A percentile compares a stretch with the other conserved stretches of the same genome.
Conservation (phyloP, 1,140 invertebrate genomes). For the Zaprionus ghesquierei region DNA sequence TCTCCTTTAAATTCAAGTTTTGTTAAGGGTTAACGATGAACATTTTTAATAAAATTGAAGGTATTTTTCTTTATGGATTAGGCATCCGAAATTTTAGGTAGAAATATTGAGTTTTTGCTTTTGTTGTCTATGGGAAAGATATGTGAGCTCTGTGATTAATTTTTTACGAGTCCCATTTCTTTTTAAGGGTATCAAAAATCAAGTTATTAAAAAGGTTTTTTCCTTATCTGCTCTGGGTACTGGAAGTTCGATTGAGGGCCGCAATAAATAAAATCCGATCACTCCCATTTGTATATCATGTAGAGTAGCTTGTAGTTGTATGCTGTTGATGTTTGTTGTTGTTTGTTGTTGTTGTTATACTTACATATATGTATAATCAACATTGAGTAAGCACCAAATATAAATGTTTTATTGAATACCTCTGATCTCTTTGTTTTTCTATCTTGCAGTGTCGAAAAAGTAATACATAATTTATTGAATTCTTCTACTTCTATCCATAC, state of each 20-base stretch:
- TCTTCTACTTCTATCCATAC: slow-evolving; percentile 45
- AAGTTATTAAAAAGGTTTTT: not conserved
- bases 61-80: not conserved
- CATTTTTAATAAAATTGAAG: slow-evolving; percentile 4
- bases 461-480: slow-evolving; percentile 64
- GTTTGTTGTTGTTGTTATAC: not conserved
- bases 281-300: not conserved
- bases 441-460: slow-evolving; percentile 80
- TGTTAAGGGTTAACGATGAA: not conserved
- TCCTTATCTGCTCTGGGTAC: not conserved
- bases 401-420: slow-evolving; percentile 58
- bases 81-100: not conserved
- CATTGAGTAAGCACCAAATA: not conserved
- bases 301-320: slow-evolving; percentile 2
- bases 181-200: not conserved
- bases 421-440: slow-evolving; percentile 65
- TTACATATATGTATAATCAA: no score
- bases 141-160: not conserved
- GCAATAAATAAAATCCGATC: not conserved
- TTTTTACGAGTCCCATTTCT: not conserved
- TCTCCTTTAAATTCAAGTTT: slow-evolving; percentile 7
- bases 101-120: not conserved
- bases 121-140: not conserved
- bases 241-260: not conserved
- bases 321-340: slow-evolving; percentile 13